Conservation (phyloP, 2,113 vertebrate species). For the Haemorhous mexicanus region DNA sequence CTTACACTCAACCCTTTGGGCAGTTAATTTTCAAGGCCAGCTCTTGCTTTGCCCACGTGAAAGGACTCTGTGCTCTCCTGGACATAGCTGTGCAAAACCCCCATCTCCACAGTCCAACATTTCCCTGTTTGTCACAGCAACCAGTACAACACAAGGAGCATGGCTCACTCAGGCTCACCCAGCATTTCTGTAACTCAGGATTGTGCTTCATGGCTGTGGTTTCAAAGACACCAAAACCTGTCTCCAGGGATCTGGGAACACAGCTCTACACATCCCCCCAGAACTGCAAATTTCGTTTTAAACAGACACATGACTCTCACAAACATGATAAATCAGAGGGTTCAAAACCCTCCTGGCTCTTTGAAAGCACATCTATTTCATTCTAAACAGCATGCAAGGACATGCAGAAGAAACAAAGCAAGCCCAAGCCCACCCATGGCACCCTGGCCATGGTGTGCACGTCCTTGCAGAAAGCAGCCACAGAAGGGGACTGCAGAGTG, state of each 20-base stretch:
- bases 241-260: not conserved
- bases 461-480: not conserved
- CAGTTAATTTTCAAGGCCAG: not conserved
- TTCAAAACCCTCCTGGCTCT: not conserved
- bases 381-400: not conserved
- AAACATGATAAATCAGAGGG: not conserved
- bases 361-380: not conserved
- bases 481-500: not conserved
- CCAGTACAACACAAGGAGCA: not conserved
- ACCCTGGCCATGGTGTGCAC: not conserved
- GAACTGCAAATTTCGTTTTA: not conserved
- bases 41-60: rapidly evolving
- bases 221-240: not conserved
- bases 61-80: not conserved
- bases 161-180: not conserved
- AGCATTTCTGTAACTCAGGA: not conserved
- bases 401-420: not conserved
- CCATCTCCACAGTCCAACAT: rapidly evolving
- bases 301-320: not conserved
- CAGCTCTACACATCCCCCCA: not conserved
- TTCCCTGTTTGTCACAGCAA: not conserved
- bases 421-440: not conserved
- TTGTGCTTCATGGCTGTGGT: not conserved
- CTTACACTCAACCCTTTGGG: not conserved
- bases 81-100: not conserved